phyloP scores from a whole-genome alignment of 2,113 vertebrate species.

The Centropristis striata region DNA sequence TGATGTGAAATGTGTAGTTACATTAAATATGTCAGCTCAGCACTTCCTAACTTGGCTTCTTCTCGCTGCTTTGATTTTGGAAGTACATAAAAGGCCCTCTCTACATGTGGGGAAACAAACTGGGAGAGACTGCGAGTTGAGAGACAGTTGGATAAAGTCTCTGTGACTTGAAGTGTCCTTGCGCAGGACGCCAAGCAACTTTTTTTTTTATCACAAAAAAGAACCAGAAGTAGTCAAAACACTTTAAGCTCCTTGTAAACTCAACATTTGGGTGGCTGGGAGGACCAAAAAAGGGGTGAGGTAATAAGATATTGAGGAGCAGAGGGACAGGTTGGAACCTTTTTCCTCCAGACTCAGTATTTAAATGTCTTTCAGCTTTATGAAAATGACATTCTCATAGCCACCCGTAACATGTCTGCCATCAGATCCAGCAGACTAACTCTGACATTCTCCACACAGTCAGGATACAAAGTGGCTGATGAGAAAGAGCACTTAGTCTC shows the following conservation, averaged over 20 bases:
- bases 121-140: conserved; percentile 3
- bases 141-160: conserved; percentile 13
- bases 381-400: conserved; percentile 37
- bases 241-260: conserved; percentile 10
- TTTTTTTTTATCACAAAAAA: conserved; percentile 7
- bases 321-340: conserved; percentile 27
- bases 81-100: conserved; percentile 53
- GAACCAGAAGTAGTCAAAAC: background rate
- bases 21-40: conserved; percentile 57
- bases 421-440: conserved; percentile 37
- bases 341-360: conserved; percentile 29
- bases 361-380: conserved; percentile 49
- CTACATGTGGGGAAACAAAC: conserved; percentile 11
- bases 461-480: conserved; percentile 53
- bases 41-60: conserved; percentile 59
- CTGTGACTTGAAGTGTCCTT: conserved; percentile 17
- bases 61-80: conserved; percentile 46
- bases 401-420: conserved; percentile 18
- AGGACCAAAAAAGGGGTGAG: background rate
- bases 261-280: background rate
- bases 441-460: conserved; percentile 57
- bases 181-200: background rate
- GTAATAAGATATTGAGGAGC: conserved; percentile 34
- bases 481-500: conserved; percentile 55
- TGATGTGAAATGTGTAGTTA: conserved; percentile 64